These are phyloP conservation scores for Ips nitidus DNA, from an alignment of 1,140 invertebrate genomes.

Conservation along the genomic window DNA sequence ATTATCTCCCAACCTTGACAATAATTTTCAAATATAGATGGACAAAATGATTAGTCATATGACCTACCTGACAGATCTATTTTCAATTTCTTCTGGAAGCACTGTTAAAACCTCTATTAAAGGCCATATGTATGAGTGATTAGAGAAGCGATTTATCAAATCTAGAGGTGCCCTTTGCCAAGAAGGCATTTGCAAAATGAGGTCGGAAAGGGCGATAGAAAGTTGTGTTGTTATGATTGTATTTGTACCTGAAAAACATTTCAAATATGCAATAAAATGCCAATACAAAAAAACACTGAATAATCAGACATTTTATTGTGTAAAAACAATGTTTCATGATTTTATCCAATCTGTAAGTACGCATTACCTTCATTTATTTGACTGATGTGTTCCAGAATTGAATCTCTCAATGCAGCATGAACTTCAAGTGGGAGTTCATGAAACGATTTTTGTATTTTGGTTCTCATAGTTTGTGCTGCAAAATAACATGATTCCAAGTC, in stretches of 20 bases:
- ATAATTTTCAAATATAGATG: too few relatives aligned
- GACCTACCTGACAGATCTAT: slow-evolving; percentile 65
- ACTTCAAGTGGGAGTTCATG: slow-evolving; percentile 88
- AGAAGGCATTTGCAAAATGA: slow-evolving; percentile 89
- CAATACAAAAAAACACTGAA: not conserved
- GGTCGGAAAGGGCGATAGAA: slow-evolving; percentile 87
- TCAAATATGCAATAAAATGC: not conserved
- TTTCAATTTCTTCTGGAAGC: slow-evolving; percentile 94
- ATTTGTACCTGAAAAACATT: slow-evolving; percentile 61
- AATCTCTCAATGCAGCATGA: slow-evolving; percentile 85
- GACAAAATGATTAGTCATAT: too few relatives aligned
- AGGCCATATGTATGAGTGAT: slow-evolving; percentile 69
- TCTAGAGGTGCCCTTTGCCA: slow-evolving; percentile 90
- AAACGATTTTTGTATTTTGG: slow-evolving; percentile 92
- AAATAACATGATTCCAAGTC: slow-evolving; percentile 94
- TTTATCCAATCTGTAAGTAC: not conserved
- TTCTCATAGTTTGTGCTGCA: slow-evolving; percentile 96
- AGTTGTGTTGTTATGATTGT: slow-evolving; percentile 88
- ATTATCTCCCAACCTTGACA: slow-evolving; percentile 75
- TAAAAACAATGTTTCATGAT: not conserved
- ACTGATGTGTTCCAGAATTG: slow-evolving; percentile 85
- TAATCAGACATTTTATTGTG: not conserved
- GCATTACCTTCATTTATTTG: slow-evolving; percentile 68
- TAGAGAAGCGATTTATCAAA: slow-evolving; percentile 73
- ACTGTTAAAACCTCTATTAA: slow-evolving; percentile 90